phyloP scores from a whole-genome alignment of 2,888 invertebrate genomes.

The Sarcophaga carnaria region DNA sequence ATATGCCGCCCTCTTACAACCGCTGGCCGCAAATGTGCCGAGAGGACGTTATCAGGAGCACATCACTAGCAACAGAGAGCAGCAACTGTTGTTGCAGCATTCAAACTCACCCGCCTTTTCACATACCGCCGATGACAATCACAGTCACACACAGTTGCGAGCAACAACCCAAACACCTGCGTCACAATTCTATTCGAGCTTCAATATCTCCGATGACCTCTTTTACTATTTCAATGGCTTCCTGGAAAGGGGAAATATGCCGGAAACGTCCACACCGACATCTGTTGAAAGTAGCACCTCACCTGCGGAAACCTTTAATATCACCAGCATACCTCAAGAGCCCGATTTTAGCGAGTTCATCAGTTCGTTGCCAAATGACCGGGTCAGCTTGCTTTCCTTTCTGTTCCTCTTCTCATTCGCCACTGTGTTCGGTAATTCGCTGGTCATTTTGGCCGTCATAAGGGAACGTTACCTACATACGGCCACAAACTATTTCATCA shows the following conservation, averaged over 20 bases:
- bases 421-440: constrained; percentile 96
- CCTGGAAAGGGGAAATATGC: constrained; percentile 61
- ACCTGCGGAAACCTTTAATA: constrained; percentile 63
- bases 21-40: constrained; percentile 65
- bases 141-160: constrained; percentile 54
- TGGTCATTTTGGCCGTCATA: constrained; percentile 96
- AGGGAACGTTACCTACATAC: constrained; percentile 97
- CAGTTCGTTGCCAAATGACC: constrained; percentile 85
- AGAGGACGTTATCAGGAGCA: constrained; percentile 45
- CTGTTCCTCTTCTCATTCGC: constrained; percentile 93
- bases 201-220: constrained; percentile 80
- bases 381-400: constrained; percentile 90
- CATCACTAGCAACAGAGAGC: constrained; percentile 28
- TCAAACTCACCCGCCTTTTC: constrained; percentile 63
- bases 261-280: constrained; percentile 59
- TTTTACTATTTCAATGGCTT: constrained; percentile 79
- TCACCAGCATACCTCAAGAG: constrained; percentile 74
- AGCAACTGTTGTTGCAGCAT: constrained; percentile 49
- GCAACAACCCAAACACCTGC: constrained; percentile 61
- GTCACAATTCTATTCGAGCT: constrained; percentile 78
- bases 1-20: constrained; percentile 69
- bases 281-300: constrained; percentile 68
- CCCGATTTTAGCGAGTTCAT: constrained; percentile 80
- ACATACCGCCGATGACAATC: constrained; percentile 74
- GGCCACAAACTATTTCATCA: constrained; percentile 98